A percentile compares a stretch with the other conserved stretches of the same genome.
These are phyloP conservation scores for Branchinecta lindahli DNA, from an alignment of 1,140 invertebrate genomes.

Conservation along the genomic window DNA sequence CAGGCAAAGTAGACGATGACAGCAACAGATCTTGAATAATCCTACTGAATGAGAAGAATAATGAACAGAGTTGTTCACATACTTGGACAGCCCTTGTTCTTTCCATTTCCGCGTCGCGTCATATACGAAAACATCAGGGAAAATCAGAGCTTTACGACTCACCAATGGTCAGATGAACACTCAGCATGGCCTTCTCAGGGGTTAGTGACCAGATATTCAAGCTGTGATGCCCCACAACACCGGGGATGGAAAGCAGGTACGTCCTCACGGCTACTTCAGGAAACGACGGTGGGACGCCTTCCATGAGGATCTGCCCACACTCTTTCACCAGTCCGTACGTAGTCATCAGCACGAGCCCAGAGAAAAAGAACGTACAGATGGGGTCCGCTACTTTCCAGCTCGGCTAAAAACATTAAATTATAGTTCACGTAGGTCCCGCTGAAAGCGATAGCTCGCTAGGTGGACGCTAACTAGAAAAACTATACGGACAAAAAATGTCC, in stretches of 20 bases:
- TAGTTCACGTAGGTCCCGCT: too few species aligned
- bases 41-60: too few species aligned
- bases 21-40: too few species aligned
- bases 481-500: too few species aligned
- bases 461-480: too few species aligned
- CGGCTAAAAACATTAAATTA: constrained; percentile 38
- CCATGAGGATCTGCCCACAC: constrained; percentile 56
- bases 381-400: constrained; percentile 64
- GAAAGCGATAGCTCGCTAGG: too few species aligned
- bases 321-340: constrained; percentile 58
- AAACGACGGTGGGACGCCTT: constrained; percentile 50
- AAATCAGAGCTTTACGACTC: constrained; percentile 23
- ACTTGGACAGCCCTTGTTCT: too few species aligned
- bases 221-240: constrained; percentile 58
- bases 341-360: constrained; percentile 61
- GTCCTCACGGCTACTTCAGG: constrained; percentile 35
- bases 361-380: constrained; percentile 76
- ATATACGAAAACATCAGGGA: too few species aligned
- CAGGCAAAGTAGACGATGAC: too few species aligned
- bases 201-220: constrained; percentile 65
- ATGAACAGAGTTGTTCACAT: too few species aligned
- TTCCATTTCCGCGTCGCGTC: too few species aligned
- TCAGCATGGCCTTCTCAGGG: constrained; percentile 48
- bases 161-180: constrained; percentile 60
- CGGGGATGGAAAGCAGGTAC: constrained; percentile 41